Percentiles rank a stretch among this genome's conserved stretches.
These are phyloP conservation scores for Pachycephala philippinensis DNA, from an alignment of 2,113 vertebrate genomes.

Conservation along the genomic window DNA sequence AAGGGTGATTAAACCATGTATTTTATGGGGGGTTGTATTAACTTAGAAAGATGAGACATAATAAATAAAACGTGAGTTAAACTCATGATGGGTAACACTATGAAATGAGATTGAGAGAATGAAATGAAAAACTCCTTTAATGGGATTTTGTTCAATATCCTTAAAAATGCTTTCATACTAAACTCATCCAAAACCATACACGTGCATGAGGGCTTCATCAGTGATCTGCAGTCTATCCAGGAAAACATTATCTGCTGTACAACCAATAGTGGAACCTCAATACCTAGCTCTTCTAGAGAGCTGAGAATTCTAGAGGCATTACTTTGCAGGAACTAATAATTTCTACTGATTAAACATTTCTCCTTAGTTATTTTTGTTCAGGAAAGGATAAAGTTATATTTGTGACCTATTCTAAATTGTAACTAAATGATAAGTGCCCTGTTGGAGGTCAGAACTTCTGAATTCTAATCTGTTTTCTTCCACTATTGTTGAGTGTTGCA, in stretches of 20 bases:
- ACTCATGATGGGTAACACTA: neutral
- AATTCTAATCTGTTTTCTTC: neutral
- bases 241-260: neutral
- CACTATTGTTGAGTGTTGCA: rapidly evolving
- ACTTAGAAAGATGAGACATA: neutral
- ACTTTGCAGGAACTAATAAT: neutral
- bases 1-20: neutral
- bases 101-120: neutral
- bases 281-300: neutral
- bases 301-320: neutral
- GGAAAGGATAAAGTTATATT: neutral
- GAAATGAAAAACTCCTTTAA: neutral
- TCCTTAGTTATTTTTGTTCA: neutral
- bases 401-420: neutral
- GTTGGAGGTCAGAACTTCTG: neutral
- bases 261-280: neutral
- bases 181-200: neutral
- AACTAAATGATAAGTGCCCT: neutral
- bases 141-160: neutral
- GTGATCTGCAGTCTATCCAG: neutral
- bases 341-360: neutral
- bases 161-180: neutral
- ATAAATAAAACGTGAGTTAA: neutral
- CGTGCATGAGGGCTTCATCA: neutral
- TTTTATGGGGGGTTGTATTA: neutral